Base-by-base conservation (phyloP, 2,797 vertebrate species). In the Onychomys leucogaster region DNA sequence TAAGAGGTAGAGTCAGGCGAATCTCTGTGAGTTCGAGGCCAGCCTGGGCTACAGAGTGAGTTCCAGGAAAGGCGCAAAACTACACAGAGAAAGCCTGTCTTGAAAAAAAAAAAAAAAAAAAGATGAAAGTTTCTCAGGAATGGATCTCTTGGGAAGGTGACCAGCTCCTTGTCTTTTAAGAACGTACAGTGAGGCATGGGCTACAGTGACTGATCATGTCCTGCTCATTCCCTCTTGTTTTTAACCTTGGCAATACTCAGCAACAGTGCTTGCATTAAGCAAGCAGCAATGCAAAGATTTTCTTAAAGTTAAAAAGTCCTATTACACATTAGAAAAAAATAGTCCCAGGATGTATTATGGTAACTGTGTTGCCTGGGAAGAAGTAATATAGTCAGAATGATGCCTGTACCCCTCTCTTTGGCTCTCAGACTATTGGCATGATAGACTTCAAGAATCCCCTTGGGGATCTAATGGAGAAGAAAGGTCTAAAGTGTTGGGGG, bases 51-150 rank as follows among this genome's bases (percentile, higher is more conserved):
- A 52, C 52, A 52, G 52, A 52, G 52, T 52, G 52, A 52, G 52
- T 52, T 52, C 13, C 52, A 52, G 52, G 52, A 52, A 52, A 52
- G 52, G 52, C 3, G 3, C 52, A 14, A 52, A 52, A 14, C 52
- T 52, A 52, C 52, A 52, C 49, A 13, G 49, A 52, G 12, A 52
- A 52, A 52, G 49, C 49, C 49, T 52, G 49, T 52, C 49, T 52
- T 52, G 12, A 13, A 52, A 52, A 52, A 52, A 52, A 52, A n/a
- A n/a, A n/a, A n/a, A 12, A 49, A 52, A 52, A 52, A 52, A 11
- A 49, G 75, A 17, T 75, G 27, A 86, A 91, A 87, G 67, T 77
- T 90, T 84, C n/a, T 89, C 89, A 73, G 61, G 69, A 92, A 88
- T 85, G 1, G 49, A 23, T 57, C 81, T 76, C n/a, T 96, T 86